phyloP scores from a whole-genome alignment of 2,113 vertebrate species.

The Myodes glareolus region DNA sequence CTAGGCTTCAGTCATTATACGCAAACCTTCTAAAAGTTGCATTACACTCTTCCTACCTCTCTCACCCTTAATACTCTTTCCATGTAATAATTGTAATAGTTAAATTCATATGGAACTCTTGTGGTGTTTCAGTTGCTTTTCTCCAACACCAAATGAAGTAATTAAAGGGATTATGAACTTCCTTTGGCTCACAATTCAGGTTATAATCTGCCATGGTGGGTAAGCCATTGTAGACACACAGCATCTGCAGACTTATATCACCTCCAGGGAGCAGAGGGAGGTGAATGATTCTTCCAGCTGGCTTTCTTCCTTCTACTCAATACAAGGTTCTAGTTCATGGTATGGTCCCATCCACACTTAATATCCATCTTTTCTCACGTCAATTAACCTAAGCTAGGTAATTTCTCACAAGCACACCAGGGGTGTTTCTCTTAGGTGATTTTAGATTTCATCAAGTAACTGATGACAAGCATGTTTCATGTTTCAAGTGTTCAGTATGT shows the following conservation, averaged over 20 bases:
- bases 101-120: neutral
- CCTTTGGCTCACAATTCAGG: neutral
- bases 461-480: neutral
- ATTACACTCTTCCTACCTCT: neutral
- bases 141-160: neutral
- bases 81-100: neutral
- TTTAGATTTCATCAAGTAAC: neutral
- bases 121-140: neutral
- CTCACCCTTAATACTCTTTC: neutral
- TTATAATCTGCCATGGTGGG: accelerated
- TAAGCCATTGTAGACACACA: neutral
- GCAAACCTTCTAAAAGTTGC: neutral
- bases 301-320: neutral
- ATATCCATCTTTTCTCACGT: neutral
- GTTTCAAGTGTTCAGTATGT: neutral
- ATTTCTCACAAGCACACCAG: neutral
- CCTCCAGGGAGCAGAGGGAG: neutral
- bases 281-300: neutral
- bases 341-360: neutral
- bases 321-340: neutral
- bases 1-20: neutral
- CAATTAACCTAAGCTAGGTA: neutral
- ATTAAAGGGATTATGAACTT: neutral
- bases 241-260: too few species aligned
- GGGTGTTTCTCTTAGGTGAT: neutral